Base-by-base conservation (phyloP, 2,113 vertebrate species). In the Puffinus mauretanicus region DNA sequence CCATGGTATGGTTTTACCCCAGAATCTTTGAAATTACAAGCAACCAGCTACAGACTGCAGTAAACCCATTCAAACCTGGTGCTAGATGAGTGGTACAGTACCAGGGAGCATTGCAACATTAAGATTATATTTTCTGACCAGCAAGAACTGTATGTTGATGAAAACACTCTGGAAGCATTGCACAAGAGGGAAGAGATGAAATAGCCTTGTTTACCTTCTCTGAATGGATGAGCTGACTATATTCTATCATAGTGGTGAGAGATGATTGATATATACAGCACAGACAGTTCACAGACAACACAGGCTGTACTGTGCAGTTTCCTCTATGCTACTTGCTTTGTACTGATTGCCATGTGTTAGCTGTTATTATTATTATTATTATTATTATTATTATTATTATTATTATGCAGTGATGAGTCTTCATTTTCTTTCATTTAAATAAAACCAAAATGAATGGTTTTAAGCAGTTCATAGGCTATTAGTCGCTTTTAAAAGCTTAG, bases 361-460 rank as follows among this genome's bases (percentile, higher is more conserved):
- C 29, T 77, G 7, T 60, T 58, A 22, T 58, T 73, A 30, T 61
- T 81, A 27, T 54, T 57, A 70, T 26, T 30, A 40, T 38, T 40
- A 40, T 40, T 40, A 40, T 40, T 40, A 40, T 40, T 40, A 40
- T 34, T 73, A 34, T 61, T 81, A 27, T 54, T 57, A 70, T 26
- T 30, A 40, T 42, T 20, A 46, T 32, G 7, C 13, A n/a, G 25
- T 44, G n/a, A 81, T 54, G 12, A 69, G 16, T 16, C 19, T 73
- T 91, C 10, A 61, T 30, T 86, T 75, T 76, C 12, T 51, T n/a
- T 64, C 26, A 92, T 88, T 80, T 58, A 73, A 92, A 70, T 73
- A 46, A 73, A 85, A n/a, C 30, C 25, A 65, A 62, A 93, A 91
- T 34, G 5, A 51, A 84, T n/a, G 7, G 1, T 4, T 80, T 93